Base-by-base conservation (phyloP, 1,140 invertebrate genomes). In the Drosophila lini region DNA sequence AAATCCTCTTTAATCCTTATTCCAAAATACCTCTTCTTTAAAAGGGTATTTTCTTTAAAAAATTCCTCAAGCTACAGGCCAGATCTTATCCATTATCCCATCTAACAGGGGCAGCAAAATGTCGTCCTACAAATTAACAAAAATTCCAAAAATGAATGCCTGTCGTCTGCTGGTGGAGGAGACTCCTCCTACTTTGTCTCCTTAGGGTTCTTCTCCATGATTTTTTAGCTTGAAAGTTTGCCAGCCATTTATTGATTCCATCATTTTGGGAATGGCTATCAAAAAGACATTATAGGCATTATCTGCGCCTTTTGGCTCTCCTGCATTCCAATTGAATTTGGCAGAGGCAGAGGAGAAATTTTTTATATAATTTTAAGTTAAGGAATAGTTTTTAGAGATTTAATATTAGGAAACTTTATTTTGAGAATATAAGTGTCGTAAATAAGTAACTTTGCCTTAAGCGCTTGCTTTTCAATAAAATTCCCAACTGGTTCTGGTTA, bases 121-220 rank as follows among this genome's bases (percentile, higher is more conserved):
- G 73, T 88, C 80, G 68, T 88, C 74, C 84, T 78, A 89, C 84
- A 89, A 89, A 89, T 89, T 89, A 79, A 84, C 84, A 89, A 89
- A 89, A 89, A 89, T 89, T 90, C 78, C 74, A 89, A 81, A 60
- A 69, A 84, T 89, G 42, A 82, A 67, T 84, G 47, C 47, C 40
- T 58, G 53, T 81, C 73, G 53, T 81, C 73, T 75, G 50, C 50
- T 47, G 19, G 13, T 47, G 19, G 8, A 59, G 31, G 40, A 74
- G 57, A 74, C 67, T 76, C 68, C 81, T 67, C 58, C 81, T 68
- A 41, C 47, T 48, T 53, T 7, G 16, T 13, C 50, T 36, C 32
- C 41, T 60, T 41, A 13, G 8, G 45, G 19, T 31, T 67, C 40
- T 16, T 16, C 9, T 58, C 16, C 63, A 22, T 65, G 41, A n/a